These are phyloP conservation scores for Petrophora chlorosata DNA, from an alignment of 2,888 invertebrate genomes.

Conservation along the genomic window DNA sequence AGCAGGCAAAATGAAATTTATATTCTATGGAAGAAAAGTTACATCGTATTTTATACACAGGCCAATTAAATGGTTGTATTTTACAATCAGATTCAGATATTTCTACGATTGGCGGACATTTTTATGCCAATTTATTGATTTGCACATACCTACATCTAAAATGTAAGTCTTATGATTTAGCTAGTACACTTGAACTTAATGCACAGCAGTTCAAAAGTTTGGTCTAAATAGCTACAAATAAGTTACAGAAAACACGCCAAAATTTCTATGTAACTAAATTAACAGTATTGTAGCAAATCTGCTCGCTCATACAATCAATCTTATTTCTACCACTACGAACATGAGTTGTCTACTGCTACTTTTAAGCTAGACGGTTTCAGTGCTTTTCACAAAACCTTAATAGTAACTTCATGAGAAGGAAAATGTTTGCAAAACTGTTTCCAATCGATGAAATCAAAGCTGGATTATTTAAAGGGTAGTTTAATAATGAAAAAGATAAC, in stretches of 20 bases:
- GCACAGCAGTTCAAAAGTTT: neutral
- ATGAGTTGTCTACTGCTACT: slow-evolving; percentile 75
- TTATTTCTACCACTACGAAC: slow-evolving; percentile 28
- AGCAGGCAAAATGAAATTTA: slow-evolving; percentile 74
- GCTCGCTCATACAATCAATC: slow-evolving; percentile 57
- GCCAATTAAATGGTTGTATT: neutral
- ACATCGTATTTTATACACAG: slow-evolving; percentile 7
- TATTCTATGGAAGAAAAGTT: slow-evolving; percentile 30
- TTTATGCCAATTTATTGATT: neutral
- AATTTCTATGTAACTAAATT: slow-evolving; percentile 40
- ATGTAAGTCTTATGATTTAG: slow-evolving; percentile 40
- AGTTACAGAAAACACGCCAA: neutral
- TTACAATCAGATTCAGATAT: neutral
- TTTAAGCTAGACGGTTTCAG: slow-evolving; percentile 41
- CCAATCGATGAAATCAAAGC: slow-evolving; percentile 46
- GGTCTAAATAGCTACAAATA: neutral
- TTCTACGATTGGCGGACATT: neutral
- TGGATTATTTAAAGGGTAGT: slow-evolving; percentile 51
- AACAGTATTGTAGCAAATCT: slow-evolving; percentile 54
- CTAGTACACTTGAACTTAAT: slow-evolving; percentile 47
- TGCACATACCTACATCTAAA: slow-evolving; percentile 5
- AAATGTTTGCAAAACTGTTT: slow-evolving; percentile 83
- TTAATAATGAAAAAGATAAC: slow-evolving; percentile 60
- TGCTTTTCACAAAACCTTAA: slow-evolving; percentile 79
- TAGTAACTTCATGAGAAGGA: slow-evolving; percentile 81